Evolutionary conservation across 1,140 invertebrate species (phyloP), one percentile per base, ranked within the genome.

Genomic region (Drosophila saltans): DNA sequence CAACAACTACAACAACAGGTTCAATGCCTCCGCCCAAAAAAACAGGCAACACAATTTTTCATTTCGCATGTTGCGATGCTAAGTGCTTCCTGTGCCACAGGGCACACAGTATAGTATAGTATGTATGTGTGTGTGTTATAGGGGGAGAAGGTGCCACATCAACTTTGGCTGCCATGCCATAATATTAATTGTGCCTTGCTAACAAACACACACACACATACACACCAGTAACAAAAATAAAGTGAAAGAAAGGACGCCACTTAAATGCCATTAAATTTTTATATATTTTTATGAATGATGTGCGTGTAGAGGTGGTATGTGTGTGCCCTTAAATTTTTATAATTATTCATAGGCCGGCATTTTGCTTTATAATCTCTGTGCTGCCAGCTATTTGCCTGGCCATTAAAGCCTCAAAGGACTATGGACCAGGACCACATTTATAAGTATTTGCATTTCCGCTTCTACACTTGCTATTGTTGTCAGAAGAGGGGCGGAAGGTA

Each of bases 231-330:
- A 67, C 67, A 78, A 67, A 52, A 26, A 52, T 52, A 24, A 52
- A 52, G 45, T 52, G 45, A 52, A 79, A 43, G 55, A 58, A 75
- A 69, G 59, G 61, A 80, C 71, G 84, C 84, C 84, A 88, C 84
- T 88, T 88, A 88, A 88, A 89, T 90, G 81, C 84, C 84, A 88
- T 88, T 88, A 86, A 75, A 89, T 72, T 89, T 88, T 89, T 84
- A 72, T 89, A 75, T 63, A 89, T 81, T 74, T 71, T 70, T 52
- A 78, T 72, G 75, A 79, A 80, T 75, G 58, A 68, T 65, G 77
- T 77, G 73, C 74, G 65, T 81, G 78, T 59, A 40, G 36, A 41
- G 26, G 61, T 45, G 59, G 55, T 36, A 57, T 68, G 55, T 21
- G 60, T 52, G n/a, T 30, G 66, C 57, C 60, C 63, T 80, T 67